phyloP scores from a whole-genome alignment of 2,888 invertebrate species.

The Cosmia pyralina region DNA sequence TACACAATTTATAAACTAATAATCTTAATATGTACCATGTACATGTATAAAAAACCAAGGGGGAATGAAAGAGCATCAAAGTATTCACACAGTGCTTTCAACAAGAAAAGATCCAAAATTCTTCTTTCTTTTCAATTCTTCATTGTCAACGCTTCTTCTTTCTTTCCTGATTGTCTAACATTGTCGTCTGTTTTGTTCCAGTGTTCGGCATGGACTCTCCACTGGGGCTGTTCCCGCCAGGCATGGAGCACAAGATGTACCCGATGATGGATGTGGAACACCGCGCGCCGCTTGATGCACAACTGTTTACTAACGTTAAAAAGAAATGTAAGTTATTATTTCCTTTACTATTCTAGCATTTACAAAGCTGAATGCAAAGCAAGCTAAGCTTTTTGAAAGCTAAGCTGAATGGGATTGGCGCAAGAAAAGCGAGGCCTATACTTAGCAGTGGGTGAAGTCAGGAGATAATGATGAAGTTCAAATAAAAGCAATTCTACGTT shows the following conservation, averaged over 20 bases:
- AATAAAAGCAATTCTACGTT: no score
- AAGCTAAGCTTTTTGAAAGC: background rate
- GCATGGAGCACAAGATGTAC: conserved; percentile 93
- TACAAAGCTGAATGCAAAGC: background rate
- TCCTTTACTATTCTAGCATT: background rate
- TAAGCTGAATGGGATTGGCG: no score
- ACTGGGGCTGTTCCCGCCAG: conserved; percentile 93
- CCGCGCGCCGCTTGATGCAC: conserved; percentile 91
- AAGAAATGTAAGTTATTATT: conserved; percentile 93
- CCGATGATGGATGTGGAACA: conserved; percentile 94
- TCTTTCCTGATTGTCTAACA: conserved; percentile 20
- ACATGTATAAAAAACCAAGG: no score
- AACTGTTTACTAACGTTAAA: conserved; percentile 93
- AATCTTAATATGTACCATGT: no score
- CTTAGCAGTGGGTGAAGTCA: no score
- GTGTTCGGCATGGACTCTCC: conserved; percentile 94
- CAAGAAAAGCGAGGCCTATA: no score
- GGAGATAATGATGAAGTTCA: no score
- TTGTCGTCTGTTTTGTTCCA: conserved; percentile 75
- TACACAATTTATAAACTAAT: no score
- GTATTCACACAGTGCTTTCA: background rate
- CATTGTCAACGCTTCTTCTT: background rate
- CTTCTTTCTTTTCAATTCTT: no score
- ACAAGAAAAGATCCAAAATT: background rate
- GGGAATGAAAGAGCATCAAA: background rate